Percentiles rank a stretch among this genome's conserved stretches.
Conservation (phyloP, 30 jellyfish, hydroid and myxozoan genomes). For the Pelagia noctiluca region DNA sequence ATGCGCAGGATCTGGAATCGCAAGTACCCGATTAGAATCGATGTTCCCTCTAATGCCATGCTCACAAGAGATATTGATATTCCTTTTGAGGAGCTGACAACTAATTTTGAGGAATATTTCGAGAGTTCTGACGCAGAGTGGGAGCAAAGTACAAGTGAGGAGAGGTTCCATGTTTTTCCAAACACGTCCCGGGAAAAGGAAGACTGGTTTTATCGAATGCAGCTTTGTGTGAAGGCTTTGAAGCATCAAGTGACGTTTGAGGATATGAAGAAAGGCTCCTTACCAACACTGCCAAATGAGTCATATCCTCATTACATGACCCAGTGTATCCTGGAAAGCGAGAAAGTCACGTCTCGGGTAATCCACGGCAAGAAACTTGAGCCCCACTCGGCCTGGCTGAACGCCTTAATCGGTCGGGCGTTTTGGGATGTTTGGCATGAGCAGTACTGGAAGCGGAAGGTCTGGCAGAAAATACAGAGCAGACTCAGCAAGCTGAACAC, state of each 20-base stretch:
- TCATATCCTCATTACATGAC: constrained; percentile 95
- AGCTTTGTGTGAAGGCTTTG: constrained; percentile 83
- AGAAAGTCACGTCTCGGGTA: constrained; percentile 80
- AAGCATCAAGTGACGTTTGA: constrained; percentile 85
- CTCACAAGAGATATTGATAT: constrained; percentile 72
- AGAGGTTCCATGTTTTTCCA: constrained; percentile 72
- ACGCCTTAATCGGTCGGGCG: constrained; percentile 91
- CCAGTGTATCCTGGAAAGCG: constrained; percentile 89
- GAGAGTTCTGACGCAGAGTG: constrained; percentile 53
- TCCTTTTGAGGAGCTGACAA: constrained; percentile 83
- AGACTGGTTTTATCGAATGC: constrained; percentile 98
- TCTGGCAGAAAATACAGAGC: constrained; percentile 88
- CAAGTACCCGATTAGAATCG: constrained; percentile 88
- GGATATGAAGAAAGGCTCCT: constrained; percentile 49
- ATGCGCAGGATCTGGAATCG: constrained; percentile 97
- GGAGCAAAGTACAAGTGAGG: constrained; percentile 49
- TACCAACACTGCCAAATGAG: constrained; percentile 72
- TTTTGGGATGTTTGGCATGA: constrained; percentile 99
- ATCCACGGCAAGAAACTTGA: constrained; percentile 82
- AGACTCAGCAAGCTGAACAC: constrained; percentile 87
- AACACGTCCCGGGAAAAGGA: constrained; percentile 97
- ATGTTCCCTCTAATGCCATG: constrained; percentile 80
- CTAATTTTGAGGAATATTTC: constrained; percentile 62
- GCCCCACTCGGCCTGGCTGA: constrained; percentile 97
- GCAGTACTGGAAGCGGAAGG: constrained; percentile 92